Base-by-base conservation (phyloP, 2,888 invertebrate species). In the Tiphia femorata region DNA sequence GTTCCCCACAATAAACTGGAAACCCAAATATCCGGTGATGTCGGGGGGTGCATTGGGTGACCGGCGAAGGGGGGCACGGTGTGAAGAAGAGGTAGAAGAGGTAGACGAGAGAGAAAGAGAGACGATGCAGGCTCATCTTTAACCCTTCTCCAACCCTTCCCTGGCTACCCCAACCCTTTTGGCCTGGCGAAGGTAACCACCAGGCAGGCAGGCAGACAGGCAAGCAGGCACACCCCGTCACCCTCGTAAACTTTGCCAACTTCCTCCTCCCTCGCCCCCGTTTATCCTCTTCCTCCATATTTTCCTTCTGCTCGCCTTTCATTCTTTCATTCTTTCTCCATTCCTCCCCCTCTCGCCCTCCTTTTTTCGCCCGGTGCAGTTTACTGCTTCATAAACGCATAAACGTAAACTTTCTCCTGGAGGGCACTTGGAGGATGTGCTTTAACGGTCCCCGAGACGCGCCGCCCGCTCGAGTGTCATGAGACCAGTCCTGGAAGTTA, bases 381-480 rank as follows among this genome's bases (percentile, higher is more conserved):
- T 49, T 49, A 27, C 70, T 60, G 73, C 73, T 73, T 69, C 76
- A 67, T 76, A 77, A 77, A 78, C 69, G 71, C 72, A 75, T 76
- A 77, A 76, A 72, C 62, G 61, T 60, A 49, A 73, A 75, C 72
- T 76, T 75, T 76, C 75, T 66, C 75, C 58, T 37, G 50, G 51
- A 47, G 23, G 20, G 51, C 37, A 29, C 30, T 30, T 17, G 47
- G 41, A 16, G 41, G 19, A 29, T 48, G 44, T 30, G 30, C 56
- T 55, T 49, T n/a, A n/a, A 5, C 33, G 14, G 33, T 33, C 33
- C 12, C 14, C 12, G 12, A 62, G 48, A 57, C 48, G 56, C 54
- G 56, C 41, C 35, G 51, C 47, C 17, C 49, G 42, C n/a, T 43
- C 23, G 55, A 53, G 53, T 48, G 62, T 56, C 62, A 52, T 41